Conservation (phyloP, 2,888 invertebrate species). For the Netelia melanura region DNA sequence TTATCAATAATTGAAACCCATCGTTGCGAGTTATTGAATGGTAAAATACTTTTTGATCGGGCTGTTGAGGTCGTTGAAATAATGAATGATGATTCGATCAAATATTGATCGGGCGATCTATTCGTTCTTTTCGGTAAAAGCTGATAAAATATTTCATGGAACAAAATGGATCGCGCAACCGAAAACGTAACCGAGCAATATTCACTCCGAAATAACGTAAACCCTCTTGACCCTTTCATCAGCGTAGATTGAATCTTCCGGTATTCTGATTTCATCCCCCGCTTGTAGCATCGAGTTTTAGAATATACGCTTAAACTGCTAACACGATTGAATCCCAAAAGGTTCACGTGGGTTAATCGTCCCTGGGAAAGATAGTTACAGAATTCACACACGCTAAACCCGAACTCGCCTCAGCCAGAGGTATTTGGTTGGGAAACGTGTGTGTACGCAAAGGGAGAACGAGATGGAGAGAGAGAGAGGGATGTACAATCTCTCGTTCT, state of each 20-base stretch:
- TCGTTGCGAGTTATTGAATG: no score
- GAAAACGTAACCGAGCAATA: no score
- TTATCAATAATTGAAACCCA: no score
- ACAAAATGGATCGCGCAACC: no score
- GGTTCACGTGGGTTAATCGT: conserved; percentile 30
- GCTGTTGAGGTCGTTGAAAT: no score
- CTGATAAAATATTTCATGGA: no score
- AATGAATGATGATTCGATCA: no score
- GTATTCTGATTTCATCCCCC: not conserved
- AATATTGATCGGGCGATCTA: no score
- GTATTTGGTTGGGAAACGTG: conserved; percentile 30
- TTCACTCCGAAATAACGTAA: not conserved
- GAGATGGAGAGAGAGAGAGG: conserved; percentile 36
- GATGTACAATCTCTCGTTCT: not conserved
- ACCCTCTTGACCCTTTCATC: not conserved
- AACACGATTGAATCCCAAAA: conserved; percentile 34
- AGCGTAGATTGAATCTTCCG: not conserved
- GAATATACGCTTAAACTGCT: conserved; percentile 19
- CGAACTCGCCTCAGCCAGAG: not conserved
- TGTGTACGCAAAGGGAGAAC: conserved; percentile 20
- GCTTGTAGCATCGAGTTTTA: conserved; percentile 10
- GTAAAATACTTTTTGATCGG: no score
- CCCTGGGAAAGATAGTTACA: not conserved
- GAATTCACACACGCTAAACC: conserved; percentile 23
- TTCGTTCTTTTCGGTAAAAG: no score